These are phyloP conservation scores for Gonatopus flavifemur DNA, from an alignment of 1,140 invertebrate genomes.

Conservation along the genomic window DNA sequence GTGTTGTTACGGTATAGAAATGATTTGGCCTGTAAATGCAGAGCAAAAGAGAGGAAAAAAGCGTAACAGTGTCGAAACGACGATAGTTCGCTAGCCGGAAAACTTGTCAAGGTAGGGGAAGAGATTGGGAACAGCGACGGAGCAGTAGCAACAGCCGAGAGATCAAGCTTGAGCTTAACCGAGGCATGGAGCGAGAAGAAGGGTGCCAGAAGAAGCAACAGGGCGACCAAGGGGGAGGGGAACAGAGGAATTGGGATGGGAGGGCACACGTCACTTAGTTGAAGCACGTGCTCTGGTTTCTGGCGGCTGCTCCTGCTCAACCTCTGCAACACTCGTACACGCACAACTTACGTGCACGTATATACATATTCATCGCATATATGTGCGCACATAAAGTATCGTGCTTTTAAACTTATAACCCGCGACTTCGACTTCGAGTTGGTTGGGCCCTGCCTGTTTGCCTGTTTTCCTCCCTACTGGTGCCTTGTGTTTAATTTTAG, in stretches of 20 bases:
- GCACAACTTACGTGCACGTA: too few relatives aligned
- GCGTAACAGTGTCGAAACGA: not conserved
- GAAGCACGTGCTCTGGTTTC: conserved; percentile 58
- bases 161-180: too few relatives aligned
- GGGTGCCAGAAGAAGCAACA: not conserved
- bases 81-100: conserved; percentile 6
- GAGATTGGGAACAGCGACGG: too few relatives aligned
- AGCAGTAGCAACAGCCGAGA: too few relatives aligned
- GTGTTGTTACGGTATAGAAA: too few relatives aligned
- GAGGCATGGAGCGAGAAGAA: conserved; percentile 8
- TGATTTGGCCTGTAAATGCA: too few relatives aligned
- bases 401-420: too few relatives aligned
- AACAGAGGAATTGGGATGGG: conserved; percentile 26
- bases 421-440: conserved; percentile 2
- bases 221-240: conserved; percentile 8
- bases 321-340: too few relatives aligned
- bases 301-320: conserved; percentile 53
- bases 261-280: conserved; percentile 52
- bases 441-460: not conserved
- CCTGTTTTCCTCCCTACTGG: conserved; percentile 27
- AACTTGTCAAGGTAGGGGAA: too few relatives aligned
- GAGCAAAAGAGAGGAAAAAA: not conserved
- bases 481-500: conserved; percentile 42
- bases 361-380: not conserved
- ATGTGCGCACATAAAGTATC: too few relatives aligned